phyloP scores from a whole-genome alignment of 2,797 vertebrate species.

The Catharus ustulatus region DNA sequence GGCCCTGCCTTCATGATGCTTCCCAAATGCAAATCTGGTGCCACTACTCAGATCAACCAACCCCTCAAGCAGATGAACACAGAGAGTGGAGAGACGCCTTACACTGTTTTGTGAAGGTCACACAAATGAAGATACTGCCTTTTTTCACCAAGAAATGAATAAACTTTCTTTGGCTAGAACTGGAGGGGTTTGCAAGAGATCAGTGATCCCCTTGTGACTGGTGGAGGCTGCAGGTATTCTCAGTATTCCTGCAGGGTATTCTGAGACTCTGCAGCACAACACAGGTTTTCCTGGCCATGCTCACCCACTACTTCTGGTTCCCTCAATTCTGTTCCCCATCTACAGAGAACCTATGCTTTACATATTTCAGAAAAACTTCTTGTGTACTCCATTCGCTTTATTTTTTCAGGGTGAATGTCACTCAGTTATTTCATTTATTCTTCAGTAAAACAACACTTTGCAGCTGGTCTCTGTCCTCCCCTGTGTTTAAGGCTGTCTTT shows the following conservation, averaged over 20 bases:
- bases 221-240: neutral
- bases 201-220: neutral
- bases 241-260: neutral
- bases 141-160: neutral
- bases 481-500: neutral
- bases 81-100: neutral
- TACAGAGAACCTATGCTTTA: neutral
- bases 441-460: neutral
- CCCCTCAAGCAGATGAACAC: neutral
- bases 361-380: neutral
- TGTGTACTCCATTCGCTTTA: neutral
- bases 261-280: neutral
- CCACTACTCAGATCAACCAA: neutral
- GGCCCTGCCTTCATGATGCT: neutral
- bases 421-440: neutral
- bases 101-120: neutral
- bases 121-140: neutral
- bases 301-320: neutral
- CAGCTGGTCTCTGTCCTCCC: neutral
- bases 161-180: neutral
- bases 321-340: neutral
- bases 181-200: neutral
- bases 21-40: neutral
- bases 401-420: neutral
- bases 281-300: neutral